Evolutionary conservation across 2,113 vertebrate genomes (phyloP).

Genomic region (Syngnathoides biaculeatus): DNA sequence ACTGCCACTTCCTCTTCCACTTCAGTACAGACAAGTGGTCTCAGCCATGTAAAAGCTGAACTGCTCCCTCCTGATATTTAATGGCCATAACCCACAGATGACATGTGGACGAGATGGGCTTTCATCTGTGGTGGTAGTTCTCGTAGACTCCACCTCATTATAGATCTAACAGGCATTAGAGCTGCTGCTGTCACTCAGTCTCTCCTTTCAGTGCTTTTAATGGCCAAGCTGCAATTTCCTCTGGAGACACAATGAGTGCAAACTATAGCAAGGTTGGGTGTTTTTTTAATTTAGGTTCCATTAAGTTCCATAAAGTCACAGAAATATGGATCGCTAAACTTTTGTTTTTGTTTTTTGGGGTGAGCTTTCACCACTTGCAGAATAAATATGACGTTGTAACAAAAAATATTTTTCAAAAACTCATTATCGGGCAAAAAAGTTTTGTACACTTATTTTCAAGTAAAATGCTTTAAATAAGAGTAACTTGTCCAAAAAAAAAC

Average conservation of each 20-base stretch:
- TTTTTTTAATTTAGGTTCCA: neutral
- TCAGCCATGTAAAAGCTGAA: slow-evolving; percentile 27
- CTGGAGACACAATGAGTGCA: slow-evolving; percentile 13
- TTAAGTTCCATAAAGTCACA: neutral
- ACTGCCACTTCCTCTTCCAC: slow-evolving; percentile 58
- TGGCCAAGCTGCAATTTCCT: slow-evolving; percentile 3
- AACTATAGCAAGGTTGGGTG: neutral
- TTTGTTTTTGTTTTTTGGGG: neutral
- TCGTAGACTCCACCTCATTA: slow-evolving; percentile 4
- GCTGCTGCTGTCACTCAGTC: slow-evolving; percentile 23
- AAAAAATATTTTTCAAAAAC: too few species aligned
- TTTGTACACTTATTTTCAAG: too few species aligned
- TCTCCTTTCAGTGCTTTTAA: slow-evolving; percentile 16
- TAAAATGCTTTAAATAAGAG: too few species aligned
- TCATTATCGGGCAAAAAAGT: too few species aligned
- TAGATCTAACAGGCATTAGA: slow-evolving; percentile 29
- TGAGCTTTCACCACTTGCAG: neutral
- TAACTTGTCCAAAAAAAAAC: too few species aligned
- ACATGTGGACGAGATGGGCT: slow-evolving; percentile 35
- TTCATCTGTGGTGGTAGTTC: slow-evolving; percentile 30
- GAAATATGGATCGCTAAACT: neutral
- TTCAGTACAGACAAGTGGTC: slow-evolving; percentile 45
- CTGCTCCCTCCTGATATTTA: slow-evolving; percentile 32
- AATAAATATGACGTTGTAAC: too few species aligned
- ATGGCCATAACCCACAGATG: slow-evolving; percentile 36